phyloP scores from a whole-genome alignment of 2,797 vertebrate genomes.

The Bovichtus diacanthus region DNA sequence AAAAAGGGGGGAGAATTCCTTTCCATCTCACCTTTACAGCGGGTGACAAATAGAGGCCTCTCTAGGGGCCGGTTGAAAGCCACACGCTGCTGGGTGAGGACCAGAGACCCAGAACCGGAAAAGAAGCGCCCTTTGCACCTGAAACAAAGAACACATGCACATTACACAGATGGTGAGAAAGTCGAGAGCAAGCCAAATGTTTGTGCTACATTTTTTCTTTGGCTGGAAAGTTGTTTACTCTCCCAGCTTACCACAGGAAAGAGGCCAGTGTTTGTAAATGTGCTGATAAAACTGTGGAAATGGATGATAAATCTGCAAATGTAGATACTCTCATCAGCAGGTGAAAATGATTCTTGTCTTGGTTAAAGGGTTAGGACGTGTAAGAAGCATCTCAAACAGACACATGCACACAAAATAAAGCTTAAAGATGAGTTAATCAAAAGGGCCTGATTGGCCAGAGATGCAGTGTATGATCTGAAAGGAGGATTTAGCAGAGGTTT shows the following conservation, averaged over 20 bases:
- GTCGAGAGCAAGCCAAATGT: constrained; percentile 49
- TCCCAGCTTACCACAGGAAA: constrained; percentile 48
- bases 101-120: constrained; percentile 87
- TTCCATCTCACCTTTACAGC: constrained; percentile 91
- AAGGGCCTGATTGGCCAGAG: constrained; percentile 33
- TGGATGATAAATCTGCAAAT: constrained; percentile 20
- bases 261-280: constrained; percentile 20
- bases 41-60: constrained; percentile 89
- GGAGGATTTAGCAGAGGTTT: constrained; percentile 65
- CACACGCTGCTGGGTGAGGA: constrained; percentile 89
- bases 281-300: constrained; percentile 13
- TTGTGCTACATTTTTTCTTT: constrained; percentile 58
- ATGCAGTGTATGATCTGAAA: constrained; percentile 55
- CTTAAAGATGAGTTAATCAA: constrained; percentile 42
- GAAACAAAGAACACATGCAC: constrained; percentile 61
- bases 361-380: background rate
- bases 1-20: constrained; percentile 38
- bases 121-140: constrained; percentile 93
- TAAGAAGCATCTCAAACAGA: constrained; percentile 3
- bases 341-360: background rate
- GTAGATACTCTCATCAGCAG: constrained; percentile 1
- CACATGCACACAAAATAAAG: constrained; percentile 15
- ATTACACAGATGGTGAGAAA: constrained; percentile 60
- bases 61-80: constrained; percentile 93
- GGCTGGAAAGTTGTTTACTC: constrained; percentile 58